These are phyloP conservation scores for Stenolophus ochropezus DNA, from an alignment of 2,888 invertebrate species.

Conservation along the genomic window DNA sequence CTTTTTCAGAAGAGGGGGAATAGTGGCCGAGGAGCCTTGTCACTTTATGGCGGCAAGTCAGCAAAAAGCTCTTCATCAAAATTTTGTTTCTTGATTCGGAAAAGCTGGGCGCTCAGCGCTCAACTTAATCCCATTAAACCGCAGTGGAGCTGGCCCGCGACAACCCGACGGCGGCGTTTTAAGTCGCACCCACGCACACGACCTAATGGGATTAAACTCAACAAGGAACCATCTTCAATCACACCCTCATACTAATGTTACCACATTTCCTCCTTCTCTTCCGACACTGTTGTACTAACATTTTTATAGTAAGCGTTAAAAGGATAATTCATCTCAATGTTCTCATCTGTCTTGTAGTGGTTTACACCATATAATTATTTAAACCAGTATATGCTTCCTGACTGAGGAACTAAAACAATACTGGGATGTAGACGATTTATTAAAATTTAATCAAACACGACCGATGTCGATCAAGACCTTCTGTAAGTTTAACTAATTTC, in stretches of 20 bases:
- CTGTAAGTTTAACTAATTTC: no score
- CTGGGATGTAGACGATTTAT: no score
- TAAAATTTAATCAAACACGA: no score
- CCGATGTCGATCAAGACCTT: no score
- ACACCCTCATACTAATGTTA: neutral
- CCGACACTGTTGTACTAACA: neutral
- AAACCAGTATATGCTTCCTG: no score
- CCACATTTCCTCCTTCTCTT: neutral
- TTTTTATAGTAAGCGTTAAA: neutral
- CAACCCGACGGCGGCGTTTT: neutral
- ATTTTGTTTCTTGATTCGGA: conserved; percentile 58
- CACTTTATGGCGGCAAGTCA: conserved; percentile 54
- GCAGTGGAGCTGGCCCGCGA: conserved; percentile 4
- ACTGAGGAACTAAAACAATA: no score
- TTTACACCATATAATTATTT: no score
- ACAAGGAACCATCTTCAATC: neutral
- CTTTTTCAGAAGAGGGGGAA: no score
- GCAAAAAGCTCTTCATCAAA: conserved; percentile 57
- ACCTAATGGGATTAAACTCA: neutral
- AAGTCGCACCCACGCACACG: neutral
- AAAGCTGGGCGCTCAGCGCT: conserved; percentile 47
- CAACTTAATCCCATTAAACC: conserved; percentile 57
- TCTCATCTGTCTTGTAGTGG: neutral
- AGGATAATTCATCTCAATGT: neutral
- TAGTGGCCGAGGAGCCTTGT: no score